Evolutionary conservation across 2,888 invertebrate species (phyloP).

Genomic region (Macaria liturata): DNA sequence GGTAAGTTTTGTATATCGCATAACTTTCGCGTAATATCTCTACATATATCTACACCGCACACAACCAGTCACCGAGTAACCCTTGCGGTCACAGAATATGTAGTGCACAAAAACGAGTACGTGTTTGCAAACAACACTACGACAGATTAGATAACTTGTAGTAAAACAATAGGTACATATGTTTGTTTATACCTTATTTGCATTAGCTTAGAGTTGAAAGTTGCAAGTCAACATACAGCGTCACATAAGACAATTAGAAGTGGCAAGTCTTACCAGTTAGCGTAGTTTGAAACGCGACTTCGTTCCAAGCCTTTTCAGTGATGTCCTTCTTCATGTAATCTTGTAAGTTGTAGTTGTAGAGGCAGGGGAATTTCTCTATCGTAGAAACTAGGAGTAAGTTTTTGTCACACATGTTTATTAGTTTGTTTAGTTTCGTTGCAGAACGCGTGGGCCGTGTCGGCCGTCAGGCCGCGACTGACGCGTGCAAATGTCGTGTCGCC

Average conservation of each 20-base stretch:
- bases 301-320: conserved; percentile 50
- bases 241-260: conserved; percentile 4
- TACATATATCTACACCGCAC: no score
- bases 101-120: background rate
- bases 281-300: conserved; percentile 44
- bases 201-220: background rate
- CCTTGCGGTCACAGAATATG: background rate
- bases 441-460: conserved; percentile 25
- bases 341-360: conserved; percentile 45
- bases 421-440: no score
- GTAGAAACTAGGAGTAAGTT: conserved; percentile 45
- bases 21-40: no score
- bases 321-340: conserved; percentile 52
- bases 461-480: conserved; percentile 31
- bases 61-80: no score
- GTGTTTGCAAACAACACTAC: conserved; percentile 18
- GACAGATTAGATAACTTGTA: conserved; percentile 6
- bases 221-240: background rate
- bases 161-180: conserved; percentile 1
- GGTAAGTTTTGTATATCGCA: no score
- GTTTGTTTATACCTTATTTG: conserved; percentile 1
- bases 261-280: conserved; percentile 41
- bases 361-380: conserved; percentile 47
- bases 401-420: conserved; percentile 43
- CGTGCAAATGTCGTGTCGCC: conserved; percentile 37